Conservation (phyloP, 2,113 vertebrate genomes). For the Indri indri region DNA sequence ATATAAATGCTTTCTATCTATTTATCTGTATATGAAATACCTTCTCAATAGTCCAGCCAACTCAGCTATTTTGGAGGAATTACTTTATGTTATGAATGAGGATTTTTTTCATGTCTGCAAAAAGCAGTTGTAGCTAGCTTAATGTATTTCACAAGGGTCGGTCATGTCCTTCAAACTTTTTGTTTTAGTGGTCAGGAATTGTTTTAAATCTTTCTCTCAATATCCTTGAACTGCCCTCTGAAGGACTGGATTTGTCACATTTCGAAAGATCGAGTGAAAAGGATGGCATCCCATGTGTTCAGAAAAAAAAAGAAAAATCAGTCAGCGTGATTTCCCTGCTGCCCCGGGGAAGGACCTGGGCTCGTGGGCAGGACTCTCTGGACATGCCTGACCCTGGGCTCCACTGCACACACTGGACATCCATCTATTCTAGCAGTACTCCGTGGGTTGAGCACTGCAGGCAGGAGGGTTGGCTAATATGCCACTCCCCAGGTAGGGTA, state of each 20-base stretch:
- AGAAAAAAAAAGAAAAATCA: not conserved
- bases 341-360: not conserved
- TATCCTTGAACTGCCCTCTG: not conserved
- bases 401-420: fast-evolving
- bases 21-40: slow-evolving; percentile 31
- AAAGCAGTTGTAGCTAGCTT: not conserved
- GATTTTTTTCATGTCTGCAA: not conserved
- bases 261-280: not conserved
- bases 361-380: fast-evolving
- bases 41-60: not conserved
- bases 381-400: fast-evolving
- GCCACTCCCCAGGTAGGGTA: not conserved
- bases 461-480: fast-evolving
- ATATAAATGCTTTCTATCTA: not conserved
- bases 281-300: not conserved
- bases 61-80: slow-evolving; percentile 49
- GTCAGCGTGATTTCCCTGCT: not conserved
- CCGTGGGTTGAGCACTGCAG: fast-evolving
- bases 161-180: not conserved
- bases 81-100: not conserved
- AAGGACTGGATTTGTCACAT: not conserved
- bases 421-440: fast-evolving
- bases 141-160: not conserved
- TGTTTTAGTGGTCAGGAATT: not conserved
- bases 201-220: not conserved